A percentile compares a stretch with the other conserved stretches of the same genome.
These are phyloP conservation scores for Patella caerulea DNA, from an alignment of 2,888 invertebrate genomes.

Conservation along the genomic window DNA sequence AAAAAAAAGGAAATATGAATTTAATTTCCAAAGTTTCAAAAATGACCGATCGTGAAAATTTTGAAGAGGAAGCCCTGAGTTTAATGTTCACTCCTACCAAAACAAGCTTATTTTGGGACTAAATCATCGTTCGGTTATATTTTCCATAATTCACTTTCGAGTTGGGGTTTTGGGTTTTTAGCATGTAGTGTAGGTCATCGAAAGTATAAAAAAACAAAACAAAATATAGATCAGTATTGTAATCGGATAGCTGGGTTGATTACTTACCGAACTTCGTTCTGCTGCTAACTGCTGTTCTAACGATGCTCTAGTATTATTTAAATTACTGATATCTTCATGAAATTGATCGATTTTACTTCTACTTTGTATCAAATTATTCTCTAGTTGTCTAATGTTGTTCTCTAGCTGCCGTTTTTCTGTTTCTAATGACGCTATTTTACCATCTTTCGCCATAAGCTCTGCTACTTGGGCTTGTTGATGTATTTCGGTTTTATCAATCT, in stretches of 20 bases:
- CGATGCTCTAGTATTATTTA: constrained; percentile 46
- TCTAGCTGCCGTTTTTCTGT: constrained; percentile 42
- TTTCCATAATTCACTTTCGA: no score
- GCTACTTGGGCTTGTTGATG: constrained; percentile 40
- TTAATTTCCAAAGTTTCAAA: no score
- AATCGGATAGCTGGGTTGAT: no score
- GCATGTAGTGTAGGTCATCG: no score
- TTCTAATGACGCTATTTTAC: constrained; percentile 47
- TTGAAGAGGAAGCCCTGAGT: no score
- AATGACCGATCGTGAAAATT: not conserved
- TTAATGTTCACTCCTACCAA: no score
- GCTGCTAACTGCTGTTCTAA: constrained; percentile 51
- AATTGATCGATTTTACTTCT: not conserved
- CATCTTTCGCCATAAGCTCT: constrained; percentile 50
- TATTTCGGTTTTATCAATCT: constrained; percentile 54
- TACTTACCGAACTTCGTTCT: constrained; percentile 49
- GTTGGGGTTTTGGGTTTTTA: no score
- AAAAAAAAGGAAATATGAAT: not conserved
- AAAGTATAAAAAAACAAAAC: no score
- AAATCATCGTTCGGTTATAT: no score
- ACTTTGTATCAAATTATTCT: not conserved
- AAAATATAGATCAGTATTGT: no score
- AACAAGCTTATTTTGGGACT: no score
- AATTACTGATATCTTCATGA: constrained; percentile 2
- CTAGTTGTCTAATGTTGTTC: constrained; percentile 19